phyloP scores from a whole-genome alignment of 2,888 invertebrate genomes.

The Diaperis boleti region DNA sequence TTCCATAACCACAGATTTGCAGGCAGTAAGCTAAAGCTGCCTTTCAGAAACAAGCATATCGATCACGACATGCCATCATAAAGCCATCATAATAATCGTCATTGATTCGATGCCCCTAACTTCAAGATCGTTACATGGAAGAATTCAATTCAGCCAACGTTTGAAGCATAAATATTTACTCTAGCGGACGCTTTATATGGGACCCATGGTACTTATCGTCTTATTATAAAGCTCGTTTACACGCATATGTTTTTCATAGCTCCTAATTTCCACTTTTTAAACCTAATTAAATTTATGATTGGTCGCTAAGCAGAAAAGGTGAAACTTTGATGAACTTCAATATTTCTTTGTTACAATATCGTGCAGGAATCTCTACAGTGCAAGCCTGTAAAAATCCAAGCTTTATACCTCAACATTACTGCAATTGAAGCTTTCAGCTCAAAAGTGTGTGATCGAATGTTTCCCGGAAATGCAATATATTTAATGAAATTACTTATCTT shows the following conservation, averaged over 20 bases:
- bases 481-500: too few species aligned
- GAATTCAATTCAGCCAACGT: conserved; percentile 28
- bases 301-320: not conserved
- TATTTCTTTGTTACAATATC: too few species aligned
- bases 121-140: conserved; percentile 28
- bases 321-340: too few species aligned
- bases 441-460: too few species aligned
- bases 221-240: conserved; percentile 14
- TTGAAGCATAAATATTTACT: conserved; percentile 35
- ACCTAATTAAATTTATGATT: not conserved
- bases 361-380: too few species aligned
- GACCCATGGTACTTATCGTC: conserved; percentile 7
- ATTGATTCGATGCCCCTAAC: conserved; percentile 27
- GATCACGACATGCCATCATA: conserved; percentile 6
- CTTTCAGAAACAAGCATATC: not conserved
- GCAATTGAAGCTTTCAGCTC: too few species aligned
- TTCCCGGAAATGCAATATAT: too few species aligned
- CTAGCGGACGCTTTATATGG: conserved; percentile 26
- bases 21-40: not conserved
- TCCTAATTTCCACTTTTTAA: conserved; percentile 9
- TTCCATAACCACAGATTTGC: not conserved
- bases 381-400: too few species aligned
- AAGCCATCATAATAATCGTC: conserved; percentile 22
- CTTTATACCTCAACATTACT: too few species aligned
- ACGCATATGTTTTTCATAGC: conserved; percentile 11